Conservation (phyloP, 2,888 invertebrate species). For the Gandaritis pyraliata region DNA sequence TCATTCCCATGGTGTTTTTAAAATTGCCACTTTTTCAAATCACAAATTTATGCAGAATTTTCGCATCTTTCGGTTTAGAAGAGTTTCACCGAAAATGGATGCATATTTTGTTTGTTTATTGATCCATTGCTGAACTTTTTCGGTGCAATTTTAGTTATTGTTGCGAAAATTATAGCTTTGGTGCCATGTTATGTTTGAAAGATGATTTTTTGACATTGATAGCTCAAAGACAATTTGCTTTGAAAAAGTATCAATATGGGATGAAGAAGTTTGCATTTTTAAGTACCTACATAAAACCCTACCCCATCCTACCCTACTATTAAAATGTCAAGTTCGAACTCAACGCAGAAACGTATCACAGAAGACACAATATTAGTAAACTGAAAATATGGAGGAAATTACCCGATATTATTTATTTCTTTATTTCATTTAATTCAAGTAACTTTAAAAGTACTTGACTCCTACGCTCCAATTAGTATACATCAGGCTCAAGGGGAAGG, state of each 20-base stretch:
- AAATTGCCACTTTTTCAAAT: conserved; percentile 3
- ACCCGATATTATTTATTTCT: too few species aligned
- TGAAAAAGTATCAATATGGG: too few species aligned
- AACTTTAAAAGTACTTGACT: too few species aligned
- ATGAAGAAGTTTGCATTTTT: neutral
- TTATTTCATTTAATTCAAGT: too few species aligned
- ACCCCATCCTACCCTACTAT: too few species aligned
- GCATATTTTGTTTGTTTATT: conserved; percentile 17
- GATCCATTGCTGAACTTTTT: conserved; percentile 1
- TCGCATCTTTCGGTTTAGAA: conserved; percentile 16
- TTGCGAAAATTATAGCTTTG: conserved; percentile 3
- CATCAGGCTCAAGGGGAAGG: too few species aligned
- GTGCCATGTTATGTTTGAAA: conserved; percentile 18
- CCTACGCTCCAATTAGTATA: too few species aligned
- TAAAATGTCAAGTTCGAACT: too few species aligned
- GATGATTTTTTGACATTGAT: conserved; percentile 9
- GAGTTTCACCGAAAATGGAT: conserved; percentile 10
- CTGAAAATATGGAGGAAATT: too few species aligned
- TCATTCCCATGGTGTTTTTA: conserved; percentile 54
- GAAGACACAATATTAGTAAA: too few species aligned
- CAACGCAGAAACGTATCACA: too few species aligned
- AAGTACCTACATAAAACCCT: neutral
- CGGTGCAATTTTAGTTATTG: conserved; percentile 1
- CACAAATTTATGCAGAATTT: neutral
- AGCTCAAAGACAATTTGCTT: neutral